A percentile compares a stretch with the other conserved stretches of the same genome.
Evolutionary conservation across 1,140 invertebrate species (phyloP).

Genomic region (Harlomillsia oculata): DNA sequence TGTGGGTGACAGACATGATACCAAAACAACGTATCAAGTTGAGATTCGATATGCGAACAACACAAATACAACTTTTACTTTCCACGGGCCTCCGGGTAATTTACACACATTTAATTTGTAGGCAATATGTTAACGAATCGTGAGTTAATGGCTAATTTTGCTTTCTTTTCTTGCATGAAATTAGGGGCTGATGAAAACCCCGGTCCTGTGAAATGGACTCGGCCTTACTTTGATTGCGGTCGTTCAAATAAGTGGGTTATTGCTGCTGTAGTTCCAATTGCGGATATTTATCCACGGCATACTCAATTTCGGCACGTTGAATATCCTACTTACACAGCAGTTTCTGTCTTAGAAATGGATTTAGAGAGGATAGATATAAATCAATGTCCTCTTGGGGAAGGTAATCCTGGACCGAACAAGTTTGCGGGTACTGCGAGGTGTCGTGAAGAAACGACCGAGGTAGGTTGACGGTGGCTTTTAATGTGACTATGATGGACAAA

Average conservation of each 20-base stretch:
- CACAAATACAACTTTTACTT: conserved; percentile 90
- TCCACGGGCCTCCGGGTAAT: conserved; percentile 74
- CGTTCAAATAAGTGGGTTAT: conserved; percentile 92
- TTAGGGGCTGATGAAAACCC: conserved; percentile 68
- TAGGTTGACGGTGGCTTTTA: conserved; percentile 41
- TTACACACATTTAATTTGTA: background rate
- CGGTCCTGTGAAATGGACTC: conserved; percentile 84
- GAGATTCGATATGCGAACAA: conserved; percentile 89
- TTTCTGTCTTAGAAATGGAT: conserved; percentile 89
- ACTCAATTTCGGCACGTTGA: conserved; percentile 89
- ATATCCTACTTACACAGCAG: conserved; percentile 90
- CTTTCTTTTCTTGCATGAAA: conserved; percentile 33
- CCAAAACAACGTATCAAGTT: conserved; percentile 75
- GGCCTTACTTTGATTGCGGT: conserved; percentile 94
- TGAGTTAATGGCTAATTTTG: background rate
- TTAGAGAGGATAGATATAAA: conserved; percentile 96
- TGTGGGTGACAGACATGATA: conserved; percentile 71
- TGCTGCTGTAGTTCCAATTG: conserved; percentile 82
- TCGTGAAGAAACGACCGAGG: conserved; percentile 86
- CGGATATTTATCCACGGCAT: conserved; percentile 90
- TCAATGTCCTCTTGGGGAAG: conserved; percentile 79
- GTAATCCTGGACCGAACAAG: conserved; percentile 77
- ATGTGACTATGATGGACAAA: background rate
- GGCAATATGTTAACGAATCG: background rate
- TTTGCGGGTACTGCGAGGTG: conserved; percentile 86